phyloP scores from a whole-genome alignment of 2,888 invertebrate species.

The Phrixothrix hirtus region DNA sequence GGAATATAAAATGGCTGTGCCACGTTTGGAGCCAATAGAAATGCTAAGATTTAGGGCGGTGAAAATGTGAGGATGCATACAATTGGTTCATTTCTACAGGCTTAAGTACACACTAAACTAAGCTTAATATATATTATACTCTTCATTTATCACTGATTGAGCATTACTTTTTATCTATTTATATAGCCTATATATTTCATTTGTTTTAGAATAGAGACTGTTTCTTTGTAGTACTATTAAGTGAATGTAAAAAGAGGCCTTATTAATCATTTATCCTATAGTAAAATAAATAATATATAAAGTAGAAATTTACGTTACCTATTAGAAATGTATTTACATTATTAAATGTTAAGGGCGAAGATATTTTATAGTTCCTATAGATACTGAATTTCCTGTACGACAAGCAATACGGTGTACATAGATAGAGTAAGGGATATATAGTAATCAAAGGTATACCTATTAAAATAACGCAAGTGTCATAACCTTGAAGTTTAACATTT shows the following conservation, averaged over 20 bases:
- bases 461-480: too few relatives aligned
- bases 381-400: too few relatives aligned
- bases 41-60: conserved; percentile 20
- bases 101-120: conserved; percentile 21
- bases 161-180: conserved; percentile 19
- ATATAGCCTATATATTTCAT: not conserved
- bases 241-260: not conserved
- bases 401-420: too few relatives aligned
- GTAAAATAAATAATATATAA: too few relatives aligned
- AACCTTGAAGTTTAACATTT: too few relatives aligned
- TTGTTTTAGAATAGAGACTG: not conserved
- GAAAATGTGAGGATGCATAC: conserved; percentile 5
- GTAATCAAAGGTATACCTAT: too few relatives aligned
- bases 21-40: conserved; percentile 26
- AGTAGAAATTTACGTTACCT: too few relatives aligned
- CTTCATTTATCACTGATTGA: conserved; percentile 29
- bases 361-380: too few relatives aligned
- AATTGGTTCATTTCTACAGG: conserved; percentile 23
- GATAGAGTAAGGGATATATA: too few relatives aligned
- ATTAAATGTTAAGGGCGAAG: too few relatives aligned
- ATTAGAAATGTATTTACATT: too few relatives aligned
- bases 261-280: not conserved
- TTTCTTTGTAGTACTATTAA: too few relatives aligned
- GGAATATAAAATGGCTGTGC: conserved; percentile 37
- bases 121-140: conserved; percentile 29